Percentiles rank a stretch among this genome's conserved stretches.
These are phyloP conservation scores for Lepidocyrtinus sp. DNA, from an alignment of 2,888 invertebrate genomes.

Conservation along the genomic window DNA sequence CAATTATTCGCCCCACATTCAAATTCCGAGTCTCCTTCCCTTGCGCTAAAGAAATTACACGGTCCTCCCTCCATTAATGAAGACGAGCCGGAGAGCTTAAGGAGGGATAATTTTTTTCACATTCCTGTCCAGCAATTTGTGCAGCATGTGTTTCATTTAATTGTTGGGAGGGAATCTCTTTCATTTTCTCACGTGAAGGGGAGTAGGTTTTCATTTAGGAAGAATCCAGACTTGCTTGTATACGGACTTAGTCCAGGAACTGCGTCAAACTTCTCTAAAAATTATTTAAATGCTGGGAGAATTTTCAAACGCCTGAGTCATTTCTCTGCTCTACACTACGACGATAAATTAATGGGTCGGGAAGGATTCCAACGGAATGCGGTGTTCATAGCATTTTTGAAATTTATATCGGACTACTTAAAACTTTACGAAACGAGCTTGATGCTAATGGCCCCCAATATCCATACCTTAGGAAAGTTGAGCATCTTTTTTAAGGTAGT, in stretches of 20 bases:
- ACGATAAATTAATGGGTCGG: conserved; percentile 34
- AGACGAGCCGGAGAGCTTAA: neutral
- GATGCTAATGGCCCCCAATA: conserved; percentile 61
- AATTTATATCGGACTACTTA: conserved; percentile 64
- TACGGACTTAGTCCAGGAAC: conserved; percentile 64
- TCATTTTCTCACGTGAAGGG: conserved; percentile 44
- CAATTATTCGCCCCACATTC: neutral
- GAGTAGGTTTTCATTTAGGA: conserved; percentile 50
- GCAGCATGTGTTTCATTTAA: conserved; percentile 61
- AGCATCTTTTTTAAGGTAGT: conserved; percentile 60
- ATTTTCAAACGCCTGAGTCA: conserved; percentile 50
- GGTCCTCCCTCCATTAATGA: conserved; percentile 4
- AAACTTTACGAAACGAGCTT: conserved; percentile 64
- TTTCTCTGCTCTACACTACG: conserved; percentile 36
- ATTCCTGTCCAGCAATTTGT: conserved; percentile 60
- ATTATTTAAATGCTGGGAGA: conserved; percentile 49
- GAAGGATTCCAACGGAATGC: conserved; percentile 29
- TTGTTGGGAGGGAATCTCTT: conserved; percentile 64
- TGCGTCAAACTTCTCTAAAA: conserved; percentile 52
- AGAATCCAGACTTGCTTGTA: conserved; percentile 61
- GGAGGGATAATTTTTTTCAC: conserved; percentile 30
- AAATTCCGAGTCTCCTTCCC: neutral
- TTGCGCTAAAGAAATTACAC: too few relatives aligned
- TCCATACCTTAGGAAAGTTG: conserved; percentile 56
- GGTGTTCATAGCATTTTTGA: conserved; percentile 57